Base-by-base conservation (phyloP, 1,140 invertebrate species). In the Aphelinus certus region DNA sequence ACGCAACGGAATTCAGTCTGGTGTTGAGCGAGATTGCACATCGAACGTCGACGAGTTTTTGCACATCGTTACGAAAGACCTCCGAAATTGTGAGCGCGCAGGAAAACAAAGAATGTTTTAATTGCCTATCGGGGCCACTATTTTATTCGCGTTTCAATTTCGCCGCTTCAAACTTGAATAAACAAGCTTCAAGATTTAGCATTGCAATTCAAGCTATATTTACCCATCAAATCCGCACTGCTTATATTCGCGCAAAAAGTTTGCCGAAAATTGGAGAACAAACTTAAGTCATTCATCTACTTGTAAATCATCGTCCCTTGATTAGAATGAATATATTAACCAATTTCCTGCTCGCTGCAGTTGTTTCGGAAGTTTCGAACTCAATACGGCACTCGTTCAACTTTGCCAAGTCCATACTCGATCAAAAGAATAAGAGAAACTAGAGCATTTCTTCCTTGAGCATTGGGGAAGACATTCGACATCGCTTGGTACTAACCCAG, bases 381-480 rank as follows among this genome's bases (percentile, higher is more conserved):
- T 72, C 45, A 5, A 48, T 46, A 51, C 49, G 53, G 47, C 55
- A 10, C 47, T 73, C 49, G 42, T 56, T 61, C 68, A n/a, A 56
- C 9, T 49, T 67, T 53, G 55, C 46, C 4, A 66, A 66, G 26
- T 68, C 63, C 49, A 69, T 46, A 10, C 45, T 67, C 60, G 72
- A 68, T 74, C 64, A 42, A 70, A 70, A 57, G 47, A 67, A 58
- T 69, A 75, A 64, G 64, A 55, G 47, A 68, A 70, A 64, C 45
- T 47, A 68, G 55, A 73, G 10, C 49, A 62, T 62, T 74, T 74
- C 67, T 75, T 75, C 58, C 65, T 49, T 75, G 60, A 60, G 66
- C 61, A 75, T 69, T 63, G 45, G n/a, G 73, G 73, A 75, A 75
- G 73, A 75, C 73, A 63, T 75, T 55, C 10, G 51, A 67, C 46